Evolutionary conservation across 2,113 vertebrate species (phyloP).

Genomic region (Apodemus speciosus): DNA sequence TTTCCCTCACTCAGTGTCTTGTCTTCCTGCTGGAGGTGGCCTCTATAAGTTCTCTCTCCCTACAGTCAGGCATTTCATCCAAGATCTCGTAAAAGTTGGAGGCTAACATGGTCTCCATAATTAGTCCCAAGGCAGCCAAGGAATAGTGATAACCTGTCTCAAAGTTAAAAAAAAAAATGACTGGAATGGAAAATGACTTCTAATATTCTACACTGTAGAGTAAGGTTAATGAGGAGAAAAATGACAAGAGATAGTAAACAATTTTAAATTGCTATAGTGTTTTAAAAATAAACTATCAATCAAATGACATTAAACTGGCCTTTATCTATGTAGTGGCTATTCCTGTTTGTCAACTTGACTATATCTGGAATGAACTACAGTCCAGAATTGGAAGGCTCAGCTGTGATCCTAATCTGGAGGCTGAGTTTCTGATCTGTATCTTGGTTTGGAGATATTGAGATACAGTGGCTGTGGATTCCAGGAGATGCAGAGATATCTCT

Average conservation of each 20-base stretch:
- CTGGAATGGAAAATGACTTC: background rate
- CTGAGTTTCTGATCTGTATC: no score
- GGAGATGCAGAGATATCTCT: no score
- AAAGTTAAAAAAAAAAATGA: background rate
- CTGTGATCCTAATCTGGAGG: no score
- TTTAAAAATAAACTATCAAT: constrained; percentile 17
- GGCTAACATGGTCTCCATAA: background rate
- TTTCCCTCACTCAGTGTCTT: no score
- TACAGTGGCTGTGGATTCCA: no score
- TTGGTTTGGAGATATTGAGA: no score
- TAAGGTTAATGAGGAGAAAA: background rate
- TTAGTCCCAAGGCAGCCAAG: background rate
- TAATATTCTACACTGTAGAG: background rate
- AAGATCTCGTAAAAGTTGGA: background rate
- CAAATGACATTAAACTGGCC: background rate
- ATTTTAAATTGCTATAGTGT: background rate
- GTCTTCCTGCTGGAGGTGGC: no score
- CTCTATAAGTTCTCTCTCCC: no score
- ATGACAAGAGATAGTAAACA: background rate
- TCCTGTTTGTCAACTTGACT: no score
- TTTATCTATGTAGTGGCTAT: background rate
- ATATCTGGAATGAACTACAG: no score
- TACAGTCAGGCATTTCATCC: no score
- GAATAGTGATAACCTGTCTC: background rate
- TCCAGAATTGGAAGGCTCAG: no score